A percentile compares a stretch with the other conserved stretches of the same genome.
Conservation (phyloP, 2,797 vertebrate genomes). For the Poecilia wingei region DNA sequence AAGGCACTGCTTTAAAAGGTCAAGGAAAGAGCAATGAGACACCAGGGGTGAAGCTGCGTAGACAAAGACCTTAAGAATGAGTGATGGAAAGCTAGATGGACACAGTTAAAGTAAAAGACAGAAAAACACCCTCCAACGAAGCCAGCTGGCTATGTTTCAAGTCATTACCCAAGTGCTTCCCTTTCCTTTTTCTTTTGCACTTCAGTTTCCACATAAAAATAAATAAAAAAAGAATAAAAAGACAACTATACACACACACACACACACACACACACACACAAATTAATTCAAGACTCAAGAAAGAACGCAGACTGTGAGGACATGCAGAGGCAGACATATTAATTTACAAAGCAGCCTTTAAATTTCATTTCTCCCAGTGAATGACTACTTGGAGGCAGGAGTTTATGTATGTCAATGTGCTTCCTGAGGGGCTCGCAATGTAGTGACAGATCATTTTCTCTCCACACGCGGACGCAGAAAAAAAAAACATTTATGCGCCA, state of each 20-base stretch:
- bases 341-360: constrained; percentile 55
- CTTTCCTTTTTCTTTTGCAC: constrained; percentile 54
- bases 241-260: constrained; percentile 14
- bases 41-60: neutral
- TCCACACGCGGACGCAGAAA: neutral
- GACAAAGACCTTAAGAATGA: neutral
- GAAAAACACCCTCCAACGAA: constrained; percentile 32
- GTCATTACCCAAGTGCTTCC: constrained; percentile 72
- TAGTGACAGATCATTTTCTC: constrained; percentile 29
- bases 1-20: constrained; percentile 53
- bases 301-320: constrained; percentile 26
- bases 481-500: constrained; percentile 9
- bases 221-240: constrained; percentile 23
- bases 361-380: constrained; percentile 43
- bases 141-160: constrained; percentile 69
- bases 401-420: constrained; percentile 31
- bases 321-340: constrained; percentile 34
- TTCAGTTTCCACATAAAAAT: constrained; percentile 42
- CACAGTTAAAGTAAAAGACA: constrained; percentile 45
- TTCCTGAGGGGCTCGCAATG: constrained; percentile 25
- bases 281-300: constrained; percentile 26
- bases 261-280: constrained; percentile 2
- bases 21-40: constrained; percentile 15
- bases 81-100: constrained; percentile 18
- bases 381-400: constrained; percentile 37